Evolutionary conservation across 2,888 invertebrate species (phyloP).

Genomic region (Agrilus mali): DNA sequence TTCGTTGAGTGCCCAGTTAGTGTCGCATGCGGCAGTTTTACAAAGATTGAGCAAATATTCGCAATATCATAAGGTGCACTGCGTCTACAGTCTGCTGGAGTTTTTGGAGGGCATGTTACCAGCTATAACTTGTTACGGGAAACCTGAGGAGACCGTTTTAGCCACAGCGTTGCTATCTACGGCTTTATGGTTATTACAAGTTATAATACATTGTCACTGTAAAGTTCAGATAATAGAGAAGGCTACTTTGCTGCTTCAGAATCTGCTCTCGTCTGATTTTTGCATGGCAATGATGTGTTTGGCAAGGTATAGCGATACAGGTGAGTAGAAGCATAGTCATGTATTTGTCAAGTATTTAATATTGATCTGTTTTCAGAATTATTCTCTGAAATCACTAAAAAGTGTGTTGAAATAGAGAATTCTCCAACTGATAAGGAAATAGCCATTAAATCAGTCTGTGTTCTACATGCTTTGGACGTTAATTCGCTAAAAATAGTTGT

Average conservation of each 20-base stretch:
- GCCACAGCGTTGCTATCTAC: conserved; percentile 73
- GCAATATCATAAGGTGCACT: conserved; percentile 69
- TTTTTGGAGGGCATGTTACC: conserved; percentile 60
- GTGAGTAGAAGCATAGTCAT: conserved; percentile 24
- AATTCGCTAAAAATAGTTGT: conserved; percentile 45
- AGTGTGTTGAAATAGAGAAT: conserved; percentile 62
- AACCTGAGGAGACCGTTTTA: conserved; percentile 78
- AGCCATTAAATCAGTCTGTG: conserved; percentile 48
- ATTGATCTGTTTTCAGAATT: conserved; percentile 7
- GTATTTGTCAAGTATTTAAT: too few relatives aligned
- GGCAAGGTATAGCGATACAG: conserved; percentile 68
- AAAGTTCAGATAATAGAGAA: conserved; percentile 46
- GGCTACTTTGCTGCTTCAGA: conserved; percentile 53
- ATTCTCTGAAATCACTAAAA: conserved; percentile 48
- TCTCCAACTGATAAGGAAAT: conserved; percentile 40
- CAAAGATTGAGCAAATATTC: conserved; percentile 82
- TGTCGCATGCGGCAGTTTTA: conserved; percentile 82
- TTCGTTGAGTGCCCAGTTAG: conserved; percentile 78
- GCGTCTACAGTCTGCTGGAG: conserved; percentile 73
- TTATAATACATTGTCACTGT: conserved; percentile 43
- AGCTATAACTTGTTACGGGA: conserved; percentile 57
- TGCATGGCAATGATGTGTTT: conserved; percentile 71
- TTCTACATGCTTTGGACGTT: conserved; percentile 48
- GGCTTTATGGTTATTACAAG: conserved; percentile 69
- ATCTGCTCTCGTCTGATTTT: conserved; percentile 50